Conservation (phyloP, 1,140 invertebrate genomes). For the Dysdera silvatica region DNA sequence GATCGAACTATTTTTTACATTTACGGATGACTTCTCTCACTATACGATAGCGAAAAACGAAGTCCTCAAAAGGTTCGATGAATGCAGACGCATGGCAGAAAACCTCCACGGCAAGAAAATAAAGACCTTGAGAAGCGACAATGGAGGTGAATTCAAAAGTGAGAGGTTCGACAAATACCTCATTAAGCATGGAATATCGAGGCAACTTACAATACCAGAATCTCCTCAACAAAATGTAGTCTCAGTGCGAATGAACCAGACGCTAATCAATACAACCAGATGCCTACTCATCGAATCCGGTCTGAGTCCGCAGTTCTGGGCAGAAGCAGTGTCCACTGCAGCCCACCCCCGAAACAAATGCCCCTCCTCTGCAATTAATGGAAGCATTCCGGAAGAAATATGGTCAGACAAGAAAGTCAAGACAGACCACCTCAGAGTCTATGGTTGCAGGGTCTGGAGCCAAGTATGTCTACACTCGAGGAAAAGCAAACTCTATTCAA, state of each 20-base stretch:
- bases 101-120: not conserved
- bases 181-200: slow-evolving; percentile 42
- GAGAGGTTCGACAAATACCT: slow-evolving; percentile 25
- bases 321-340: slow-evolving; percentile 44
- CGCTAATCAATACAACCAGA: slow-evolving; percentile 43
- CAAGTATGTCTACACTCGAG: too few relatives aligned
- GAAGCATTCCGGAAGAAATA: not conserved
- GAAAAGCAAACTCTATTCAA: not conserved
- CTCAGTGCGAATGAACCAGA: slow-evolving; percentile 46
- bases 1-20: slow-evolving; percentile 27
- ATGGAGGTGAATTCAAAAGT: slow-evolving; percentile 25
- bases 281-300: slow-evolving; percentile 40
- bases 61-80: slow-evolving; percentile 25
- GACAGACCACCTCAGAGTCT: not conserved
- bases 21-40: slow-evolving; percentile 32
- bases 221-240: slow-evolving; percentile 50
- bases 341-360: slow-evolving; percentile 43
- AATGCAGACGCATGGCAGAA: slow-evolving; percentile 14
- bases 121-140: slow-evolving; percentile 20
- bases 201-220: slow-evolving; percentile 45
- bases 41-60: slow-evolving; percentile 25
- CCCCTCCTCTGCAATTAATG: not conserved
- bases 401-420: not conserved
- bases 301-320: slow-evolving; percentile 44
- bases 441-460: too few relatives aligned